Base-by-base conservation (phyloP, 1,140 invertebrate genomes). In the Proctacanthus coquilletti region DNA sequence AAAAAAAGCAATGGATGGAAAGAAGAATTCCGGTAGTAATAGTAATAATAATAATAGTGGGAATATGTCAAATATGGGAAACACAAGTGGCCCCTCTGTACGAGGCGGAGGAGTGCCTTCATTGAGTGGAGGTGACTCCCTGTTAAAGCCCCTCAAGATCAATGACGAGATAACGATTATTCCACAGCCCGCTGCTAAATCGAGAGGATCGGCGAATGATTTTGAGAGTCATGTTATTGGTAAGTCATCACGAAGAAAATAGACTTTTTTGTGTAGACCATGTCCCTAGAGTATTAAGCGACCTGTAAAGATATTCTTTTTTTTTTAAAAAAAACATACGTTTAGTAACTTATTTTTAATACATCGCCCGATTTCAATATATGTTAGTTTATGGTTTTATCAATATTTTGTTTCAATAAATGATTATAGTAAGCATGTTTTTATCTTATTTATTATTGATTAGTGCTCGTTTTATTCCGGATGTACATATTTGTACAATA, bases 81-180 rank as follows among this genome's bases (percentile, higher is more conserved):
- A 27, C 23, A 27, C 13, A 13, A 27, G 23, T 27, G 23, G 23
- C 23, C 13, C 23, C 13, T 27, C 23, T 8, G 13, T 9, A 27
- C 13, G 8, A 27, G 23, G 23, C 23, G 23, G 23, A 27, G 13
- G 23, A 9, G 8, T 27, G 23, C 13, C 23, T 8, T 6, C 15
- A 36, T n/a, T 17, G 15, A 21, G 19, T 20, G 18, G 18, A n/a
- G 10, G 68, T 42, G 79, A 84, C 47, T 72, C 77, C n/a, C 56
- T 80, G 40, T 54, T 85, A 34, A 85, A 86, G 52, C 81, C 84
- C 27, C 61, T 88, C 27, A 88, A 87, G 63, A 88, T 89, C 44
- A 89, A 87, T 61, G 84, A 89, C 62, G 84, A 89, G 63, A 89
- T 89, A 44, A 91, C 85, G 40, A 88, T 89, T 47, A 88, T 88